Base-by-base conservation (phyloP, 1,140 invertebrate genomes). In the Bombus ignitus region DNA sequence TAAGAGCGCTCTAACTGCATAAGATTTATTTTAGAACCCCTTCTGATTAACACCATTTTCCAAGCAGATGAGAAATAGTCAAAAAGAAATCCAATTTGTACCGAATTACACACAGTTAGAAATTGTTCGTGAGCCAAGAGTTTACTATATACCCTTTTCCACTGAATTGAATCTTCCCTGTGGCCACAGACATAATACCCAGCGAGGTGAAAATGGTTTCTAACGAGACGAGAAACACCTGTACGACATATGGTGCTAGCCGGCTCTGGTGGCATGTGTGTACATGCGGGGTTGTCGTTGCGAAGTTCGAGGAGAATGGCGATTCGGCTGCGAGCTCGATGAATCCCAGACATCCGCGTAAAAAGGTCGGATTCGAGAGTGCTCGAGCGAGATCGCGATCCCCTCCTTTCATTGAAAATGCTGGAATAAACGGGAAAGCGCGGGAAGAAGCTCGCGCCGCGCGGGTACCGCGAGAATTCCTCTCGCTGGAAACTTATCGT, bases 251-350 rank as follows among this genome's bases (percentile, higher is more conserved):
- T 93, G 92, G 92, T 93, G 92, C 90, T 92, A 92, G 91, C 92
- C 92, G 93, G 92, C 92, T 94, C 93, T 94, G 93, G 92, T 93
- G 89, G 91, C 90, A 90, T 91, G 93, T 92, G 84, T 91, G 88
- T 92, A 93, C 92, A 92, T 93, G 92, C 92, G 90, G 93, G 94
- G 93, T 93, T 94, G 92, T 93, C 91, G 90, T 93, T 90, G 88
- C 92, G 57, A 80, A 81, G 70, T 73, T 71, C 78, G 42, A 53
- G 77, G 1, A 12, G 35, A 70, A 70, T n/a, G 39, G 39, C 70
- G 70, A 72, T 72, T 44, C 37, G 68, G 68, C 35, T 28, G 22
- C 9, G 9, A 37, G 28, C 39, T 42, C 70, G 39, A 42, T 15
- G 70, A n/a, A 72, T 71, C 37, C 25, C 12, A 28, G 37, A 39